Evolutionary conservation across 2,797 vertebrate genomes (phyloP).

Genomic region (Chromis chromis): DNA sequence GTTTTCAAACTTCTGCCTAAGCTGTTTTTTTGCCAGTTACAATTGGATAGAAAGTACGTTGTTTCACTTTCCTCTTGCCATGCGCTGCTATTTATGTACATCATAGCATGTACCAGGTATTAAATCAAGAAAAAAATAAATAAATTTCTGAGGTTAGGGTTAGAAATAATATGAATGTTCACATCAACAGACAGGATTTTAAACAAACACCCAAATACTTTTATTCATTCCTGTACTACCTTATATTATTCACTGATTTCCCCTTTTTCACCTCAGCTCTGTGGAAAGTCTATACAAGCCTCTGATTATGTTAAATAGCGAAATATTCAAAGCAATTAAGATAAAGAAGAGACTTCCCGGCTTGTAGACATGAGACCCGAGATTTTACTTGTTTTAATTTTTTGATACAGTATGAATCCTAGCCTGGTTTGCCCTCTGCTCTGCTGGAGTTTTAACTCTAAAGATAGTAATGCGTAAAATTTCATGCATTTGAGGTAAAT

Average conservation of each 20-base stretch:
- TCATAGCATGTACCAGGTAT: too few relatives aligned
- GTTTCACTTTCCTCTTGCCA: too few relatives aligned
- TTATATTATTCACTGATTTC: background rate
- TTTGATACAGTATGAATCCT: background rate
- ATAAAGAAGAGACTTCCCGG: background rate
- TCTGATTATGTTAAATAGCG: background rate
- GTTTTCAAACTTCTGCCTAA: too few relatives aligned
- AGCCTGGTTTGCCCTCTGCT: background rate
- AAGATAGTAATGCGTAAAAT: background rate
- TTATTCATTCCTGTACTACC: background rate
- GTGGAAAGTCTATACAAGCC: background rate
- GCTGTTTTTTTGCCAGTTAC: too few relatives aligned
- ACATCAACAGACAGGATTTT: too few relatives aligned
- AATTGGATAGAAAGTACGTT: too few relatives aligned
- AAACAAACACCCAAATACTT: too few relatives aligned
- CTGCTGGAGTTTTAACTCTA: conserved; percentile 1
- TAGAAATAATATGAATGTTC: background rate
- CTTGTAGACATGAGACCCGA: background rate
- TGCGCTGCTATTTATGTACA: too few relatives aligned
- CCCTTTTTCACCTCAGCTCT: background rate
- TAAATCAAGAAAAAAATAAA: too few relatives aligned
- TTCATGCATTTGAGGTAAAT: conserved; percentile 30
- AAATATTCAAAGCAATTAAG: too few relatives aligned
- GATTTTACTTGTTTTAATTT: background rate
- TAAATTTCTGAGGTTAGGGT: background rate